Percentiles rank a stretch among this genome's conserved stretches.
These are phyloP conservation scores for Serripes groenlandicus DNA, from an alignment of 2,888 invertebrate species.

Conservation along the genomic window DNA sequence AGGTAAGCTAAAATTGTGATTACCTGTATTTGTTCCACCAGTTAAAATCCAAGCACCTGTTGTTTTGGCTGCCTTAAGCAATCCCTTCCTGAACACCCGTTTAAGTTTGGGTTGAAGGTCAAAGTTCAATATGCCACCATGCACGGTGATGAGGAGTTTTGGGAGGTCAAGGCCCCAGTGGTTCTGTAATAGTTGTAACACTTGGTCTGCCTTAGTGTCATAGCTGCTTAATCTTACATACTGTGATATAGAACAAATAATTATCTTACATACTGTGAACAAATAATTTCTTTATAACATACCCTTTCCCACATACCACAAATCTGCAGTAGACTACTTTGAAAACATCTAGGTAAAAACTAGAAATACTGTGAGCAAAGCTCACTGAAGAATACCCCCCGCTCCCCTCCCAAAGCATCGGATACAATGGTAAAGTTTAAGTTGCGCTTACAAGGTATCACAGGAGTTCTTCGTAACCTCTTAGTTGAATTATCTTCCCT, in stretches of 20 bases:
- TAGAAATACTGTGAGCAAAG: too few relatives aligned
- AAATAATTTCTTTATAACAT: too few relatives aligned
- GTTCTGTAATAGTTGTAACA: conserved; percentile 96
- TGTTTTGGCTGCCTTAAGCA: conserved; percentile 98
- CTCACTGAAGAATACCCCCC: too few relatives aligned
- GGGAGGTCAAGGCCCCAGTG: conserved; percentile 99
- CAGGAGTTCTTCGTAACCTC: too few relatives aligned
- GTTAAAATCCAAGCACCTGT: conserved; percentile 99
- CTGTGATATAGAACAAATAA: conserved; percentile 87
- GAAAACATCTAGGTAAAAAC: too few relatives aligned
- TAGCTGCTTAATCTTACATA: conserved; percentile 96
- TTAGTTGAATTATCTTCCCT: too few relatives aligned
- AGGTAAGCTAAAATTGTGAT: too few relatives aligned
- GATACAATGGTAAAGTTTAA: too few relatives aligned
- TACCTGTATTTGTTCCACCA: conserved; percentile 88
- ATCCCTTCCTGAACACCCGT: conserved; percentile 96
- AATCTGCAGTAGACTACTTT: too few relatives aligned
- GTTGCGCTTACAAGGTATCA: too few relatives aligned
- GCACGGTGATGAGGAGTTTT: conserved; percentile 98
- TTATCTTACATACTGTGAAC: neutral
- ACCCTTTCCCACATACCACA: too few relatives aligned
- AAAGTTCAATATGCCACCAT: conserved; percentile 99
- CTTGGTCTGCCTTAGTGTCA: conserved; percentile 97
- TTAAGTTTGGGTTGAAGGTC: conserved; percentile 98
- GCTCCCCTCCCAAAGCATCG: too few relatives aligned